Evolutionary conservation across 1,140 invertebrate species (phyloP).

Genomic region (Prorops nasuta): DNA sequence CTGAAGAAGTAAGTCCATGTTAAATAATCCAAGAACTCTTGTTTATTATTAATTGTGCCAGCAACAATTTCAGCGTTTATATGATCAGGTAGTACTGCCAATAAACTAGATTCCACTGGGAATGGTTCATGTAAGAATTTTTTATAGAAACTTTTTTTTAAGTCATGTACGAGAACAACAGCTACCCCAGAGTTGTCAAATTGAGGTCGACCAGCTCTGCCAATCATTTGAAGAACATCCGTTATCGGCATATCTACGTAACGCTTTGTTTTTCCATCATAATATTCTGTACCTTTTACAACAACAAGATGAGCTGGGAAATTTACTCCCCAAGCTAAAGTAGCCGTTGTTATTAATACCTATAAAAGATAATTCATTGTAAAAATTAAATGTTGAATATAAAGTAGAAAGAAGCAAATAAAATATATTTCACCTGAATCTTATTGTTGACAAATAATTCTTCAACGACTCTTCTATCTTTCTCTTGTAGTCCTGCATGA

Average conservation of each 20-base stretch:
- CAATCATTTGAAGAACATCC: constrained; percentile 99
- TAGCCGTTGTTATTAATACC: constrained; percentile 96
- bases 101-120: constrained; percentile 94
- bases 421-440: constrained; percentile 84
- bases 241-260: constrained; percentile 99
- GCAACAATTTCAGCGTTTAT: constrained; percentile 96
- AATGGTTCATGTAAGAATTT: constrained; percentile 99
- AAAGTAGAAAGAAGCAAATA: not conserved
- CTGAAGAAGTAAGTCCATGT: constrained; percentile 99
- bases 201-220: constrained; percentile 93
- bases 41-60: constrained; percentile 89
- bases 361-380: constrained; percentile 34
- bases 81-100: constrained; percentile 92
- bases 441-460: constrained; percentile 96
- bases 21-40: constrained; percentile 94
- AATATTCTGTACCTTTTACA: constrained; percentile 92
- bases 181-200: constrained; percentile 95
- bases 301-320: constrained; percentile 92
- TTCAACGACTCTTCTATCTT: constrained; percentile 88
- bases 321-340: constrained; percentile 98
- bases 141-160: constrained; percentile 99
- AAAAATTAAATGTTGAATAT: not conserved
- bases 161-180: constrained; percentile 95
- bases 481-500: constrained; percentile 93
- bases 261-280: constrained; percentile 92